Evolutionary conservation across 2,888 invertebrate species (phyloP).

Genomic region (Dryobota labecula): DNA sequence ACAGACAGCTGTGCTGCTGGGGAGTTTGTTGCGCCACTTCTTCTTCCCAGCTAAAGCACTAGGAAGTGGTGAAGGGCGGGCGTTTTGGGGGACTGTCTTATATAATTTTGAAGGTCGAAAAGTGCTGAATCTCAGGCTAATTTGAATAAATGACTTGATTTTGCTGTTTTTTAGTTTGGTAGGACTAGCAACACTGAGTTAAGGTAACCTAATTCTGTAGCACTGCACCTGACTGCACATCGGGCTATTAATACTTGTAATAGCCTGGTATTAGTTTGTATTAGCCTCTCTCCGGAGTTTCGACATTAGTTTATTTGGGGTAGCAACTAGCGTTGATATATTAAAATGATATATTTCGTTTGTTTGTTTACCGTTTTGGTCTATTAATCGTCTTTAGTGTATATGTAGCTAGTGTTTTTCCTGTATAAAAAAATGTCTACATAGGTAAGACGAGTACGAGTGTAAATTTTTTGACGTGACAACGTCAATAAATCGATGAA

Average conservation of each 20-base stretch:
- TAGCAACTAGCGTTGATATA: conserved; percentile 13
- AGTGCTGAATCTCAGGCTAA: no score
- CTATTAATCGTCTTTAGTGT: not conserved
- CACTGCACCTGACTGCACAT: conserved; percentile 54
- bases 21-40: no score
- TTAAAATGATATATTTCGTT: conserved; percentile 7
- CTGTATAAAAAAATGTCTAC: not conserved
- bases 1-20: no score
- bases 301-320: conserved; percentile 31
- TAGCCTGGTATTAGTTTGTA: conserved; percentile 35
- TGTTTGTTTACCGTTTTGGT: not conserved
- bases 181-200: not conserved
- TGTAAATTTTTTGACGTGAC: no score
- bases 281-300: conserved; percentile 28
- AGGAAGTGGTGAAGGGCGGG: no score
- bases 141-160: no score
- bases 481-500: no score
- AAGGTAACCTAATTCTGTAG: conserved; percentile 51
- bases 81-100: no score
- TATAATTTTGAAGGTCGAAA: no score
- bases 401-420: not conserved
- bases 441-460: no score
- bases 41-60: no score
- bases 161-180: not conserved
- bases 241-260: conserved; percentile 53